phyloP scores from a whole-genome alignment of 53 echinoderm and acorn worm species.

The Luidia sarsii region DNA sequence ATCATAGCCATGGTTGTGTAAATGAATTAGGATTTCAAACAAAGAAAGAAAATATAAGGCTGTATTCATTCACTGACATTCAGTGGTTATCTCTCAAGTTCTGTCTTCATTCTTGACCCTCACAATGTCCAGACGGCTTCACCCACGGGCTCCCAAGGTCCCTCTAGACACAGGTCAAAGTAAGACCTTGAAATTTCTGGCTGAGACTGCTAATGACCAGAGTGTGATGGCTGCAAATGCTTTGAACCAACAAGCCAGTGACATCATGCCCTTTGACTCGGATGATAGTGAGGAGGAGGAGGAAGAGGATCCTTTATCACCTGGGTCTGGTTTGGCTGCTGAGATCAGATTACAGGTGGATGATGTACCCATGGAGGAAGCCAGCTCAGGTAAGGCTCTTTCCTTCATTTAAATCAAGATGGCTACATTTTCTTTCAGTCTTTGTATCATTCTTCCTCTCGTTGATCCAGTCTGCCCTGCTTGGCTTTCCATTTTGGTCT shows the following conservation, averaged over 20 bases:
- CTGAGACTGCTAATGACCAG: slow-evolving; percentile 15
- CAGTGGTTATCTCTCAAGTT: too few relatives aligned
- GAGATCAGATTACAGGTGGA: slow-evolving; percentile 72
- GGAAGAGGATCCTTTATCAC: slow-evolving; percentile 66
- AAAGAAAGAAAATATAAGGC: too few relatives aligned
- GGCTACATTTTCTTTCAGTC: too few relatives aligned
- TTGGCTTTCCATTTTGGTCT: too few relatives aligned
- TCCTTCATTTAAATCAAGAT: too few relatives aligned
- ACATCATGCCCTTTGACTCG: slow-evolving; percentile 98
- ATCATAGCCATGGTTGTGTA: too few relatives aligned
- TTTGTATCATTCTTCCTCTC: too few relatives aligned
- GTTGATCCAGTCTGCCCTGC: too few relatives aligned
- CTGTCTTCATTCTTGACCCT: neutral
- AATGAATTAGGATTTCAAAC: too few relatives aligned
- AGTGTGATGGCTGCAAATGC: slow-evolving; percentile 38
- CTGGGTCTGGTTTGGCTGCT: slow-evolving; percentile 55
- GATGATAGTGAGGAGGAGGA: slow-evolving; percentile 91
- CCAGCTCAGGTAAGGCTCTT: slow-evolving; percentile 83
- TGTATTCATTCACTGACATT: too few relatives aligned
- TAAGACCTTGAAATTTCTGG: slow-evolving; percentile 16
- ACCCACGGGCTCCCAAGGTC: slow-evolving; percentile 39
- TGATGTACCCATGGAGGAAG: slow-evolving; percentile 80
- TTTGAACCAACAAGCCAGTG: slow-evolving; percentile 77
- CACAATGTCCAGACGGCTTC: slow-evolving; percentile 6
- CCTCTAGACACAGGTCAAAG: slow-evolving; percentile 40